phyloP scores from a whole-genome alignment of 2,797 vertebrate genomes.

The Sus cebifrons region DNA sequence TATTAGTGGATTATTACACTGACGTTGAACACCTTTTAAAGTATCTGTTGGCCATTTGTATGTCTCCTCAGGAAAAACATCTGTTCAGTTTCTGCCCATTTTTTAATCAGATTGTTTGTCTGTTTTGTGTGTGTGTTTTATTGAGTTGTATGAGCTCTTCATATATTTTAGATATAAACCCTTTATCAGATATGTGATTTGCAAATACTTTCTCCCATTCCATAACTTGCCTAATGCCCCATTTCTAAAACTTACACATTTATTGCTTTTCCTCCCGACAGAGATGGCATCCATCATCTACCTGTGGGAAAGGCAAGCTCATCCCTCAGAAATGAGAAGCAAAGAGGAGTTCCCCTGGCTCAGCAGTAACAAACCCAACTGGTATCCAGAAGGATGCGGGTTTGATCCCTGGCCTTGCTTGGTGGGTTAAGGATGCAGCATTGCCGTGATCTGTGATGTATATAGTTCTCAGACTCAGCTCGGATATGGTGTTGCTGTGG shows the following conservation, averaged over 20 bases:
- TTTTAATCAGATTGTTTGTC: neutral
- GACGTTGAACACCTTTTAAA: neutral
- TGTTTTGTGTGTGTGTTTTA: neutral
- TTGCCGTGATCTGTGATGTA: too few relatives aligned
- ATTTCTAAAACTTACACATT: neutral
- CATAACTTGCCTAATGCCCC: neutral
- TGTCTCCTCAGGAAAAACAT: neutral
- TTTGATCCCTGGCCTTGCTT: too few relatives aligned
- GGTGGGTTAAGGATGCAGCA: too few relatives aligned
- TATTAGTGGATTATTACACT: neutral
- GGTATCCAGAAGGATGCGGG: too few relatives aligned
- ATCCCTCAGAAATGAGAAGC: neutral
- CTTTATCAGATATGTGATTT: neutral
- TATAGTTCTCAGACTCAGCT: too few relatives aligned
- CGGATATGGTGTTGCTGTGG: too few relatives aligned
- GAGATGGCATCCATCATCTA: neutral
- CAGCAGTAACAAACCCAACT: too few relatives aligned
- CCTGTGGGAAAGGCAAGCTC: neutral
- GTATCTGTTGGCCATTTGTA: neutral
- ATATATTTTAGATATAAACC: neutral
- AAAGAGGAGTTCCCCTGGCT: neutral
- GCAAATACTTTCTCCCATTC: neutral
- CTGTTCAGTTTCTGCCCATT: neutral
- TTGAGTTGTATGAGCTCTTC: neutral
- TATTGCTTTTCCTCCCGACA: neutral